Base-by-base conservation (phyloP, 2,113 vertebrate genomes). In the Notothenia rossii region DNA sequence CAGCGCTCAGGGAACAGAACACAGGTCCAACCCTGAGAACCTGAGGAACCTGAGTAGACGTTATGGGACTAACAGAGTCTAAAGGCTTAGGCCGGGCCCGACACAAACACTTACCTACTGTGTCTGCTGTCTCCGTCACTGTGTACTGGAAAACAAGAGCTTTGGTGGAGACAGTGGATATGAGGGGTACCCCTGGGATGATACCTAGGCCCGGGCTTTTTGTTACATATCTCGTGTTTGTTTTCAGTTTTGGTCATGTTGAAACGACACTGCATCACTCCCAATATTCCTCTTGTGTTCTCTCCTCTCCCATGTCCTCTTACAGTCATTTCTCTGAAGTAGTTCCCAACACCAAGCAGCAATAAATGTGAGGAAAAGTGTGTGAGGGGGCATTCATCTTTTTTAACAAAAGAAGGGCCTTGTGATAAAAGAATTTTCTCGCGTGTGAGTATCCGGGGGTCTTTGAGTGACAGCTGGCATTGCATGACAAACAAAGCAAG, bases 71-170 rank as follows among this genome's bases (percentile, higher is more conserved):
- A 87, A 81, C 6, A 7, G 83, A 91, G 91, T 91, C 91, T 91
- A 75, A 91, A 89, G 91, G 92, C 92, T 94, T 93, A 92, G 82
- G 84, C 70, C 84, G 66, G 86, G 86, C 84, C 90, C 89, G 88
- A 93, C 91, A 91, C 91, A 94, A 93, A 91, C 92, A 92, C 91
- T 85, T 89, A 93, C 81, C 84, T 77, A 88, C 86, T 87, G 81
- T 89, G 90, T 92, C 90, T 93, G 86, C 91, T 91, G 92, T 92
- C 89, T 94, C 90, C 73, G n/a, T 69, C 83, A 62, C 82, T 93
- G 92, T 94, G 92, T 93, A 93, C 90, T 91, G 83, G 82, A 93
- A 91, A 93, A 94, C 91, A 94, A 92, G 87, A 85, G 90, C 90
- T 94, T 92, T 92, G 85, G 82, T 86, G 77, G 86, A 89, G 86